Conservation (phyloP, 2,888 invertebrate genomes). For the Pterobdella sp. region DNA sequence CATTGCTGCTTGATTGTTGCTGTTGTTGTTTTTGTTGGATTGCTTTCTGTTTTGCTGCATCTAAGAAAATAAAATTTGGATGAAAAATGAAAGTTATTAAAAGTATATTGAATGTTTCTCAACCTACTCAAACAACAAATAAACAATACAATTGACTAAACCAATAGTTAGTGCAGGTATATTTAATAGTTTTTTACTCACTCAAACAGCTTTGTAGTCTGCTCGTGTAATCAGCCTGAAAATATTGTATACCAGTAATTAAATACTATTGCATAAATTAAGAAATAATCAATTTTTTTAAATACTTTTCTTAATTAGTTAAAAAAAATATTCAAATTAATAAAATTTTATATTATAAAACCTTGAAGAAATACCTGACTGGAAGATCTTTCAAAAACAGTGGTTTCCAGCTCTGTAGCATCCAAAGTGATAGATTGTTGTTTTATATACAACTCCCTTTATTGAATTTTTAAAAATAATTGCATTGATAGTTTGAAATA, state of each 20-base stretch:
- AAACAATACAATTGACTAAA: not conserved
- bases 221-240: not conserved
- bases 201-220: not conserved
- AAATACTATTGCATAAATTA: not conserved
- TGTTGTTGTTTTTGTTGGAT: conserved; percentile 7
- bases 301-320: too few relatives aligned
- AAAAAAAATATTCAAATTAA: too few relatives aligned
- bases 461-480: too few relatives aligned
- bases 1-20: not conserved
- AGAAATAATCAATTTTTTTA: too few relatives aligned
- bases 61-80: not conserved
- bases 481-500: too few relatives aligned
- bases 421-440: not conserved
- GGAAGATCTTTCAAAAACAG: not conserved
- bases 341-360: too few relatives aligned
- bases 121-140: not conserved
- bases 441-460: not conserved
- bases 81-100: not conserved
- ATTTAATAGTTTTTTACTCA: not conserved
- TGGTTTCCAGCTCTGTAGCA: not conserved
- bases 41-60: conserved; percentile 2
- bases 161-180: not conserved
- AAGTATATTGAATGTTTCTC: not conserved
- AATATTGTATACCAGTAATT: not conserved
- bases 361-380: too few relatives aligned